Conservation (phyloP, 2,113 vertebrate genomes). For the Fulmarus glacialis region DNA sequence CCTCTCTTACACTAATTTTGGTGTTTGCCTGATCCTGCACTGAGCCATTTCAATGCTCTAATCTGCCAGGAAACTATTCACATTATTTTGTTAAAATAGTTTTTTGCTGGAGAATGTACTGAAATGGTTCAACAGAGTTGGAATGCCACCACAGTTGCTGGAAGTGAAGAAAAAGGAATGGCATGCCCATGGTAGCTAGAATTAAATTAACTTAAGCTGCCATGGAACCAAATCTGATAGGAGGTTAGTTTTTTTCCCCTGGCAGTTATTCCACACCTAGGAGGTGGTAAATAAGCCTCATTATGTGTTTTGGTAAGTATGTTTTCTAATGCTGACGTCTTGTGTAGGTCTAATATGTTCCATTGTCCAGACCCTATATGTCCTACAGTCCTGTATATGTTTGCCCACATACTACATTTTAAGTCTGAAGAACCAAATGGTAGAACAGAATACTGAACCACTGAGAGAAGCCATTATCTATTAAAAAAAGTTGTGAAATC, state of each 20-base stretch:
- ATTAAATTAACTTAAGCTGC: not conserved
- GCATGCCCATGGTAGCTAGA: not conserved
- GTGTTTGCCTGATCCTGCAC: not conserved
- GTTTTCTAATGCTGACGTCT: not conserved
- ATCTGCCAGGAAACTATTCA: not conserved
- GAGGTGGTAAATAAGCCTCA: not conserved
- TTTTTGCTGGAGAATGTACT: not conserved
- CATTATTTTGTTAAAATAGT: not conserved
- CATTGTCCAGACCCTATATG: no score
- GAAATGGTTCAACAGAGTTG: not conserved
- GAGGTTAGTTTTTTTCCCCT: not conserved
- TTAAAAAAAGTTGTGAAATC: not conserved
- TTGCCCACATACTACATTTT: not conserved
- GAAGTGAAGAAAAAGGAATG: not conserved
- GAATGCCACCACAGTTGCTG: not conserved
- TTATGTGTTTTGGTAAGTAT: not conserved
- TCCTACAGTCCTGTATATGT: not conserved
- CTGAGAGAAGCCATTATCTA: not conserved
- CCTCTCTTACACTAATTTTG: not conserved
- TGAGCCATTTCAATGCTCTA: not conserved
- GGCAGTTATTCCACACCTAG: not conserved
- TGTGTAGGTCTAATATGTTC: not conserved
- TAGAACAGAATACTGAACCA: not conserved
- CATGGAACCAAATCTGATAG: not conserved
- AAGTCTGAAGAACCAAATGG: not conserved